Evolutionary conservation across 1,140 invertebrate species (phyloP).

Genomic region (Bombus impatiens): DNA sequence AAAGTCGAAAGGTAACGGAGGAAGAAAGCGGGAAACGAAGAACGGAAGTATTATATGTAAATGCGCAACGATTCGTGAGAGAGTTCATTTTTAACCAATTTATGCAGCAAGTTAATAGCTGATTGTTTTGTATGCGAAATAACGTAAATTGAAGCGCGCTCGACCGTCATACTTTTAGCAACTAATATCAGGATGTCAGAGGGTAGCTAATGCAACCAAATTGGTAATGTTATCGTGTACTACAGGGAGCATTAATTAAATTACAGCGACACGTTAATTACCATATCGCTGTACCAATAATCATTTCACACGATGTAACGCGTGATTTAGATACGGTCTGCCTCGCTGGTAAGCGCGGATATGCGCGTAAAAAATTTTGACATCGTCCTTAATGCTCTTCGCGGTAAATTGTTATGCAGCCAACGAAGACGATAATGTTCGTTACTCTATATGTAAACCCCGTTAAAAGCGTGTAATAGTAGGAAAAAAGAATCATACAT

Average conservation of each 20-base stretch:
- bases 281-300: conserved; percentile 33
- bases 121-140: not conserved
- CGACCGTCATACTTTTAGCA: conserved; percentile 20
- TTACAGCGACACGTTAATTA: conserved; percentile 40
- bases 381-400: not conserved
- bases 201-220: conserved; percentile 31
- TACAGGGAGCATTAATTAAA: conserved; percentile 45
- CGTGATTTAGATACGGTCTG: not conserved
- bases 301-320: conserved; percentile 16
- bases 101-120: not conserved
- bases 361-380: not conserved
- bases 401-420: not conserved
- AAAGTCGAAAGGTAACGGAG: not conserved
- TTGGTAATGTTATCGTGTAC: conserved; percentile 24
- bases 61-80: not conserved
- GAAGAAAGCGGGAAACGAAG: not conserved
- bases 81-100: not conserved
- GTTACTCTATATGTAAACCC: not conserved
- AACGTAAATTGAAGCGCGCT: too few relatives aligned
- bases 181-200: conserved; percentile 11
- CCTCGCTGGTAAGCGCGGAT: too few relatives aligned
- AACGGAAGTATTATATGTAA: not conserved
- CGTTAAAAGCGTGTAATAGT: not conserved
- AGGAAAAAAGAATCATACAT: not conserved
- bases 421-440: not conserved